Conservation (phyloP, 2,113 vertebrate species). For the Columba livia region DNA sequence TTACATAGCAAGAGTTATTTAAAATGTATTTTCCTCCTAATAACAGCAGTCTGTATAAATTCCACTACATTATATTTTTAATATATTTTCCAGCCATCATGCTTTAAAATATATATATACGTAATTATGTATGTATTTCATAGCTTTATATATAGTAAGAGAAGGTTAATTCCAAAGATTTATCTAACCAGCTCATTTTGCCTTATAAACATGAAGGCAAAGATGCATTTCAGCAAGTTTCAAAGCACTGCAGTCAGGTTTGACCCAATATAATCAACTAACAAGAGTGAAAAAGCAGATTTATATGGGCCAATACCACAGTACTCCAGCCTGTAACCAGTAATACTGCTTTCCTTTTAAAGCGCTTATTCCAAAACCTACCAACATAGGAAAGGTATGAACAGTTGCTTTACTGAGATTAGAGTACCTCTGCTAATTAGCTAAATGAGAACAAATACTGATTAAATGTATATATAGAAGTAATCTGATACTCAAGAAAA, state of each 20-base stretch:
- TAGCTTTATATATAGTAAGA: not conserved
- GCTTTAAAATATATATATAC: not conserved
- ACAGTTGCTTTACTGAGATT: slow-evolving; percentile 38
- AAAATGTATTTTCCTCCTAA: slow-evolving; percentile 12
- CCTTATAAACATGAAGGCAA: slow-evolving; percentile 43
- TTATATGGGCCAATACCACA: slow-evolving; percentile 11
- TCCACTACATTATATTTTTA: not conserved
- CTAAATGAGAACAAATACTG: slow-evolving; percentile 50
- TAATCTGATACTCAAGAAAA: slow-evolving; percentile 31
- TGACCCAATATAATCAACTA: slow-evolving; percentile 30
- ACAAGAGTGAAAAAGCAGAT: slow-evolving; percentile 41
- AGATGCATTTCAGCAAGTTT: slow-evolving; percentile 60
- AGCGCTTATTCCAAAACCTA: slow-evolving; percentile 13
- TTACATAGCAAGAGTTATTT: not conserved
- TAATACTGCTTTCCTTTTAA: slow-evolving; percentile 43
- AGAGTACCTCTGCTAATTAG: slow-evolving; percentile 53
- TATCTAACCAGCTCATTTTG: not conserved
- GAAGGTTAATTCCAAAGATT: slow-evolving; percentile 43
- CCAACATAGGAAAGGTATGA: not conserved
- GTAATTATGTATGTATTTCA: not conserved
- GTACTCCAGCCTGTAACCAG: slow-evolving; percentile 11
- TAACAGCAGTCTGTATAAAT: not conserved
- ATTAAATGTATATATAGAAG: slow-evolving; percentile 59
- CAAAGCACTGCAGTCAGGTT: slow-evolving; percentile 51
- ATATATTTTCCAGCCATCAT: not conserved